Base-by-base conservation (phyloP, 1,140 invertebrate genomes). In the Brachionus paranguensis region DNA sequence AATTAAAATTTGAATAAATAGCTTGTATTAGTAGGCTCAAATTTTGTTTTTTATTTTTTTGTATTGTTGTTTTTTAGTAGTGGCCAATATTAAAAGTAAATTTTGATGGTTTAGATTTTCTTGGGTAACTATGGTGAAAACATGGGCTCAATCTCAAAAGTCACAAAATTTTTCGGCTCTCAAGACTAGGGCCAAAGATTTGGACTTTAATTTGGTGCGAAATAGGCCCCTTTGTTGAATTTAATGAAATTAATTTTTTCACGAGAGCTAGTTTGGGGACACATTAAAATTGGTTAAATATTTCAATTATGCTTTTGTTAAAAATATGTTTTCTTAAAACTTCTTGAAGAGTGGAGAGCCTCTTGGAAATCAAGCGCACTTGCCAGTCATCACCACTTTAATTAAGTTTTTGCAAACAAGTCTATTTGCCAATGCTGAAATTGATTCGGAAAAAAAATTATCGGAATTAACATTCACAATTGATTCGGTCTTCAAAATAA, bases 81-180 rank as follows among this genome's bases (percentile, higher is more conserved):
- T 33, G 33, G 64, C 64, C 64, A 20, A 37, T 24, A 68, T 24
- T 33, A 68, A 12, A 37, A 33, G 14, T 20, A 68, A 12, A 17
- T 68, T 68, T 37, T 68, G 64, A 55, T 55, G 53, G 53, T 68
- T 68, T 68, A 37, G 64, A 68, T 7, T 33, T 68, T 29, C 0
- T 68, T 68, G 64, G 33, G 64, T 68, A 68, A 68, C 64, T 68
- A 68, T 68, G 64, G 64, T 10, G n/a, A 68, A 68, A 33, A 68
- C 64, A 68, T 68, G 64, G 33, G 20, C 33, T 11, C 29, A 33
- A 12, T 68, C 27, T 29, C 27, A 37, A 37, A 33, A 68, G 33
- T 68, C 24, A 68, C 1, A 68, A 37, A 29, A 33, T 14, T 68
- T 68, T 68, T 11, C 8, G 8, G 11, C 33, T 29, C 29, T 27